Base-by-base conservation (phyloP, 2,888 invertebrate genomes). In the Slavum lentiscoides region DNA sequence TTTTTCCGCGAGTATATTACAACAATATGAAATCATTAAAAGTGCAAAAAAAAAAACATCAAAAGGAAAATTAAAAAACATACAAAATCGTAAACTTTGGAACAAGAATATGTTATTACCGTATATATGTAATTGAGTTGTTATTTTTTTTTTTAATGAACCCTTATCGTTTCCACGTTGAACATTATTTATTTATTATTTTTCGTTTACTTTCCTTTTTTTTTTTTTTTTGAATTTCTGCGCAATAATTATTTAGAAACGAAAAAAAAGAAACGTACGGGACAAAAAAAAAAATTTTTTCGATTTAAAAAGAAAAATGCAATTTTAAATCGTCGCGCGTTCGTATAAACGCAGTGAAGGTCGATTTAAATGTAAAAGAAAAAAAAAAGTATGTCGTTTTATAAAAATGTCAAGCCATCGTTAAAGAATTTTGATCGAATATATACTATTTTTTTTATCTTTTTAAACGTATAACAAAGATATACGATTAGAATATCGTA, bases 21-120 rank as follows among this genome's bases (percentile, higher is more conserved):
- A 5, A 6, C 23, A 0, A 30, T 53, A 43, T n/a, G n/a, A 64
- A 74, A 64, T 64, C 74, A 64, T 74, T 74, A 64, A 74, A 74
- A 61, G 62, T 21, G 72, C 72, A 17, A 73, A 23, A 61, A 61
- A 61, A 61, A 30, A 30, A 30, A 30, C 4, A 30, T 30, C 1
- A 30, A 30, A 30, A 1, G 30, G 53, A 74, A 64, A 64, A 74
- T n/a, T 74, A 53, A 64, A 74, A 74, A 23, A 1, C 17, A 53
- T 37, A 74, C 62, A 64, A 30, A 73, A 53, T n/a, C n/a, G 15
- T n/a, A 49, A 37, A 49, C 30, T 74, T 37, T 30, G 4, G 9
- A 70, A 58, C 23, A 2, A 30, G 30, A 74, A 74, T 64, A 53
- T 64, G 15, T 72, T 72, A 59, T 43, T 19, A 43, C 59, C 30